Evolutionary conservation across 2,888 invertebrate species (phyloP).

Genomic region (Spodoptera exigua): DNA sequence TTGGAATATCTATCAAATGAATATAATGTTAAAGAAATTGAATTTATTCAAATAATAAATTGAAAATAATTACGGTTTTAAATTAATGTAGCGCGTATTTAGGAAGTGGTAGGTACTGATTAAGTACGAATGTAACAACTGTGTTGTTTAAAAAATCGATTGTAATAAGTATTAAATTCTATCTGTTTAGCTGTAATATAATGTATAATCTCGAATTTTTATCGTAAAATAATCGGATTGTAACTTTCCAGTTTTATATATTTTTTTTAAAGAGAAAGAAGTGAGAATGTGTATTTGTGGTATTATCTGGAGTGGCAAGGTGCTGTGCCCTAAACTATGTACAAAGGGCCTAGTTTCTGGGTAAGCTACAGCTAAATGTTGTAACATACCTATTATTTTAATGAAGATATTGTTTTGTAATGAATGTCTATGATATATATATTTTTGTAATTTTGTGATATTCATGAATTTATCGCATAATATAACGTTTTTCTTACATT

Average conservation of each 20-base stretch:
- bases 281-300: conserved; percentile 14
- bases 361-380: conserved; percentile 42
- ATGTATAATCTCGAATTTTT: conserved; percentile 43
- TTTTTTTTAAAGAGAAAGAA: conserved; percentile 24
- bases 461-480: conserved; percentile 45
- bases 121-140: conserved; percentile 86
- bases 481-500: conserved; percentile 38
- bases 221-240: conserved; percentile 32
- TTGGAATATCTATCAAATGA: conserved; percentile 68
- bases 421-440: conserved; percentile 53
- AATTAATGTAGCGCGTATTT: conserved; percentile 59
- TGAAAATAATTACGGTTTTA: conserved; percentile 58
- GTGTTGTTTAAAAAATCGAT: conserved; percentile 77
- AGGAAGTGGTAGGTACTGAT: conserved; percentile 79
- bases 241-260: conserved; percentile 34
- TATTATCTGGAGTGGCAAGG: conserved; percentile 37
- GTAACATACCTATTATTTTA: conserved; percentile 37
- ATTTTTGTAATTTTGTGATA: conserved; percentile 57
- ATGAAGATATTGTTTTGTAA: conserved; percentile 43
- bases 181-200: conserved; percentile 25
- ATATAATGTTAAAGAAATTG: conserved; percentile 61
- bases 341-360: conserved; percentile 53
- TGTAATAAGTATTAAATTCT: conserved; percentile 46
- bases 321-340: conserved; percentile 47
- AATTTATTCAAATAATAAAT: conserved; percentile 57